Evolutionary conservation across 1,140 invertebrate genomes (phyloP).

Genomic region (Trialeurodes vaporariorum): DNA sequence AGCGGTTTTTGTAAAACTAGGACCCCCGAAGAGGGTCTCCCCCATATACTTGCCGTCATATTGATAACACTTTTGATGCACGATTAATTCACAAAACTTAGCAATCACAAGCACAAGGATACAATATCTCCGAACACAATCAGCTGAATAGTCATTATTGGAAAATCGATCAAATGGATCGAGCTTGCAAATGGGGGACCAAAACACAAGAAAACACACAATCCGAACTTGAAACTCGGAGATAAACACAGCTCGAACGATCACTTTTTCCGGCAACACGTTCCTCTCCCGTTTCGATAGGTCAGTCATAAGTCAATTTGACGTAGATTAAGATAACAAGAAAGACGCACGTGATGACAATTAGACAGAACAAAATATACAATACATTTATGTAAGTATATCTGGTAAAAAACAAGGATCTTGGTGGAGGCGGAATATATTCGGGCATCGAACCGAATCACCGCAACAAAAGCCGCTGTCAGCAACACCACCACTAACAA

Average conservation of each 20-base stretch:
- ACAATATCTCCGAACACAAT: too few relatives aligned
- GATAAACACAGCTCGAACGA: too few relatives aligned
- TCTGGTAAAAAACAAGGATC: neutral
- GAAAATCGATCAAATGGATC: too few relatives aligned
- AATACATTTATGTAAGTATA: neutral
- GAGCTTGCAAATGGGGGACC: neutral
- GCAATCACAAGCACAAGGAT: neutral
- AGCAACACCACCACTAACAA: too few relatives aligned
- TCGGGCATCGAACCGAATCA: neutral
- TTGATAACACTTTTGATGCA: too few relatives aligned
- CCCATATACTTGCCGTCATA: slow-evolving; percentile 16
- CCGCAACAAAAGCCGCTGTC: too few relatives aligned
- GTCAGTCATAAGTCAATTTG: neutral
- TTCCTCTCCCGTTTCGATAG: too few relatives aligned
- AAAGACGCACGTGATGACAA: neutral
- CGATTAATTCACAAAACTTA: too few relatives aligned
- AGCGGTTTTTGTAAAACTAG: neutral
- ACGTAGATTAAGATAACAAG: neutral
- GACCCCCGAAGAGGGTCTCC: neutral
- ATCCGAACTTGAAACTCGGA: too few relatives aligned
- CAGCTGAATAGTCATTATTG: too few relatives aligned
- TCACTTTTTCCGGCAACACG: too few relatives aligned
- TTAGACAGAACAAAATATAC: neutral
- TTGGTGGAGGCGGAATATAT: neutral
- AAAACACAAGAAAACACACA: too few relatives aligned